phyloP scores from a whole-genome alignment of 1,140 invertebrate genomes.

The Tribolium madens region DNA sequence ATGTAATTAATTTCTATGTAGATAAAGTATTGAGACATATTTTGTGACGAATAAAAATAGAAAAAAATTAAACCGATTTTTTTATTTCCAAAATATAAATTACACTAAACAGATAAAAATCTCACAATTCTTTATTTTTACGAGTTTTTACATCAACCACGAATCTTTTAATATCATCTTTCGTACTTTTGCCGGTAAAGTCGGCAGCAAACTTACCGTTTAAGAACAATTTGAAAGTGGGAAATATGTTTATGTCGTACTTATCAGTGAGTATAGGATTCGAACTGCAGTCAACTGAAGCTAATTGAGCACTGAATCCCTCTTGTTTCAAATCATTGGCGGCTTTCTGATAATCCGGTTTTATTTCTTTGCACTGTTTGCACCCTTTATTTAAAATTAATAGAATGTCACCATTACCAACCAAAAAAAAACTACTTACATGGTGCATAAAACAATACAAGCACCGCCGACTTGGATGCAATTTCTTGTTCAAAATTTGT shows the following conservation, averaged over 20 bases:
- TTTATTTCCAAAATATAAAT: slow-evolving; percentile 30
- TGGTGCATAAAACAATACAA: slow-evolving; percentile 86
- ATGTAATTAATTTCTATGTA: slow-evolving; percentile 7
- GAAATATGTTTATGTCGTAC: slow-evolving; percentile 77
- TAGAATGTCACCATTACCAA: neutral
- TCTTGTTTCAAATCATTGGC: slow-evolving; percentile 72
- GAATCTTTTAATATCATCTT: slow-evolving; percentile 69
- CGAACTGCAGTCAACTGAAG: slow-evolving; percentile 77
- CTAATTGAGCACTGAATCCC: slow-evolving; percentile 66
- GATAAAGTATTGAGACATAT: slow-evolving; percentile 8
- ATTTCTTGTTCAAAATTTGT: slow-evolving; percentile 69
- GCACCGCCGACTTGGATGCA: slow-evolving; percentile 74
- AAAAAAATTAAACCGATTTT: neutral
- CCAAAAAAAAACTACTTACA: slow-evolving; percentile 64
- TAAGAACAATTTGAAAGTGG: slow-evolving; percentile 80
- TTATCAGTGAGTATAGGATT: slow-evolving; percentile 69
- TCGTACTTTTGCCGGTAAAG: slow-evolving; percentile 74
- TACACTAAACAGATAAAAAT: neutral
- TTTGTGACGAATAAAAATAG: neutral
- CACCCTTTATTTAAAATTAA: slow-evolving; percentile 72
- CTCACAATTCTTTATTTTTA: slow-evolving; percentile 8
- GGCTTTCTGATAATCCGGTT: slow-evolving; percentile 76
- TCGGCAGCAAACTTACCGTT: slow-evolving; percentile 71
- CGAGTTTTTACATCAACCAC: slow-evolving; percentile 57
- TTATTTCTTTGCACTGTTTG: slow-evolving; percentile 81